These are phyloP conservation scores for Globia sparganii DNA, from an alignment of 2,888 invertebrate genomes.

Conservation along the genomic window DNA sequence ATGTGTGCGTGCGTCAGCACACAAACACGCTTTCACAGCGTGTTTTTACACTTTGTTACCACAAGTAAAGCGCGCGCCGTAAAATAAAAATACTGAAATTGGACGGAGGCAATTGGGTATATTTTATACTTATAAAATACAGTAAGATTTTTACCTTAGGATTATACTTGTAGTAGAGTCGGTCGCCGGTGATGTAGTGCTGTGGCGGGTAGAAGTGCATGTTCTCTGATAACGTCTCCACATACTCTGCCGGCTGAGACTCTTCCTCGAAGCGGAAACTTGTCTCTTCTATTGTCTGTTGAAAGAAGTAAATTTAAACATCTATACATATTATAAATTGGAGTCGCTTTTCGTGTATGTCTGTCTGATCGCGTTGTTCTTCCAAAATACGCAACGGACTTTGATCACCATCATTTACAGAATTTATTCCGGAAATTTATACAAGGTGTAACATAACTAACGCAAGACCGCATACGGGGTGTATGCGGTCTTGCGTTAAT, in stretches of 20 bases:
- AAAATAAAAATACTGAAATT: not conserved
- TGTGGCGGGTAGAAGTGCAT: slow-evolving; percentile 95
- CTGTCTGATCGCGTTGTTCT: too few species aligned
- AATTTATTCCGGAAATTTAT: too few species aligned
- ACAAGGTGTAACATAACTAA: too few species aligned
- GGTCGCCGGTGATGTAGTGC: slow-evolving; percentile 94
- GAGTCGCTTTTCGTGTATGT: too few species aligned
- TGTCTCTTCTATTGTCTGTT: slow-evolving; percentile 93
- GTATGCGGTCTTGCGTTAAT: too few species aligned
- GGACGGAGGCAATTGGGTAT: not conserved
- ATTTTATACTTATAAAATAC: not conserved
- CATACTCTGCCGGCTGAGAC: slow-evolving; percentile 93
- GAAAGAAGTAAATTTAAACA: not conserved
- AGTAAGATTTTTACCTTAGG: slow-evolving; percentile 88
- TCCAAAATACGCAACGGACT: too few species aligned
- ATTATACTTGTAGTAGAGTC: slow-evolving; percentile 94
- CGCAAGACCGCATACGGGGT: too few species aligned
- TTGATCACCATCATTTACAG: too few species aligned
- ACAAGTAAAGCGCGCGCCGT: not conserved
- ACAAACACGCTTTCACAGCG: too few species aligned
- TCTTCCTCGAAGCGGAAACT: slow-evolving; percentile 94
- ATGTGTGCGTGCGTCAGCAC: too few species aligned
- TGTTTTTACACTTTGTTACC: not conserved
- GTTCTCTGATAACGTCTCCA: slow-evolving; percentile 93
- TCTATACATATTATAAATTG: too few species aligned